These are phyloP conservation scores for Gulo gulo DNA, from an alignment of 2,113 vertebrate genomes.

Conservation along the genomic window DNA sequence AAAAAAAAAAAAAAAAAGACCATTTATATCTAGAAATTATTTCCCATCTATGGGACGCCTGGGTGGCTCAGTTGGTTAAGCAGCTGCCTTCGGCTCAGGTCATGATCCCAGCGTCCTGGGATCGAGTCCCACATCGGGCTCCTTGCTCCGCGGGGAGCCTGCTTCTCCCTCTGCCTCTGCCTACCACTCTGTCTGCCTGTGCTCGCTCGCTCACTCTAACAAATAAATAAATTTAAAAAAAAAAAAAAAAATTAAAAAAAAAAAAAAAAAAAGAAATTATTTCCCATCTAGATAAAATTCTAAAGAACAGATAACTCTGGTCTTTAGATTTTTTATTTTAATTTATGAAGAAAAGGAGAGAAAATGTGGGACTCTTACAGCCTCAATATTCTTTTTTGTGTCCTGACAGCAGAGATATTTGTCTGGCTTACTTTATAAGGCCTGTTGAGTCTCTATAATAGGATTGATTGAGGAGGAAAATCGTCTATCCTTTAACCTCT, in stretches of 20 bases:
- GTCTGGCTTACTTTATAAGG: conserved; percentile 10
- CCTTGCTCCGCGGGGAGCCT: too few relatives aligned
- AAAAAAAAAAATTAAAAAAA: neutral
- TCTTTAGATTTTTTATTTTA: conserved; percentile 26
- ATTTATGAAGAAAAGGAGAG: neutral
- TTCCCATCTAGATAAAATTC: neutral
- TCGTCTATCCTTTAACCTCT: conserved; percentile 64
- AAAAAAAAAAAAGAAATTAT: neutral
- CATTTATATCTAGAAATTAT: conserved; percentile 22
- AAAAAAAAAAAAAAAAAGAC: neutral
- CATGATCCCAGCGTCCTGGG: too few relatives aligned
- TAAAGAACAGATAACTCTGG: neutral
- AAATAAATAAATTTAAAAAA: too few relatives aligned
- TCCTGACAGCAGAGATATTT: neutral
- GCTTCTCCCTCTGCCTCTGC: too few relatives aligned
- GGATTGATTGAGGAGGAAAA: neutral
- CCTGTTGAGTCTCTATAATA: neutral
- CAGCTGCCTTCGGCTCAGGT: too few relatives aligned
- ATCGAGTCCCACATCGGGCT: too few relatives aligned
- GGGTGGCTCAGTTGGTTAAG: too few relatives aligned
- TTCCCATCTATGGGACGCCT: neutral
- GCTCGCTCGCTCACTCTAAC: too few relatives aligned
- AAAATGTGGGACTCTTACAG: neutral
- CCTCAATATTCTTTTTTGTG: neutral
- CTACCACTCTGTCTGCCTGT: too few relatives aligned